Evolutionary conservation across 2,888 invertebrate genomes (phyloP).

Genomic region (Orthosia cruda): DNA sequence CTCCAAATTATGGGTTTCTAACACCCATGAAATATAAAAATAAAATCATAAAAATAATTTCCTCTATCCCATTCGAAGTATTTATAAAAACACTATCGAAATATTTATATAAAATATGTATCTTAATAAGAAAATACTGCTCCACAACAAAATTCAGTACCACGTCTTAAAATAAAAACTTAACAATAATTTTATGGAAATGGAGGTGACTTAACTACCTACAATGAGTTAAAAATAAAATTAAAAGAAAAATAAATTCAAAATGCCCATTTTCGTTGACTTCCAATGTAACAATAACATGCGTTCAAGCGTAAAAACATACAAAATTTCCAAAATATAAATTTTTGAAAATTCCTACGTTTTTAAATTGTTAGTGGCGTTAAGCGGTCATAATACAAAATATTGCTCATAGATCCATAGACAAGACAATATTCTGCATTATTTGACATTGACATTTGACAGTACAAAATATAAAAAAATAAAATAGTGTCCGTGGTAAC

Average conservation of each 20-base stretch:
- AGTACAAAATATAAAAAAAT: conserved; percentile 69
- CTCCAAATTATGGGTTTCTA: conserved; percentile 58
- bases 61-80: conserved; percentile 46
- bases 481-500: conserved; percentile 40
- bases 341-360: conserved; percentile 79
- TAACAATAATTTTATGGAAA: conserved; percentile 83
- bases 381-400: conserved; percentile 67
- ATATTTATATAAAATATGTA: no score
- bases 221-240: conserved; percentile 45
- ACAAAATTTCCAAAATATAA: conserved; percentile 77
- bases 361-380: conserved; percentile 82
- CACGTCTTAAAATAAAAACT: conserved; percentile 43
- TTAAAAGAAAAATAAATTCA: conserved; percentile 73
- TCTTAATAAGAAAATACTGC: neutral
- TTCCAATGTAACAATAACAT: conserved; percentile 71
- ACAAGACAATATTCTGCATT: conserved; percentile 51
- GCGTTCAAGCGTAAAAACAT: conserved; percentile 76
- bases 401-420: conserved; percentile 65
- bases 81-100: no score
- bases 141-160: conserved; percentile 51
- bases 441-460: conserved; percentile 73
- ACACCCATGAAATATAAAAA: conserved; percentile 65
- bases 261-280: conserved; percentile 90
- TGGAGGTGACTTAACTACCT: conserved; percentile 84
- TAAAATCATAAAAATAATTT: no score